Evolutionary conservation across 2,113 vertebrate species (phyloP).

Genomic region (Erpornis zantholeuca): DNA sequence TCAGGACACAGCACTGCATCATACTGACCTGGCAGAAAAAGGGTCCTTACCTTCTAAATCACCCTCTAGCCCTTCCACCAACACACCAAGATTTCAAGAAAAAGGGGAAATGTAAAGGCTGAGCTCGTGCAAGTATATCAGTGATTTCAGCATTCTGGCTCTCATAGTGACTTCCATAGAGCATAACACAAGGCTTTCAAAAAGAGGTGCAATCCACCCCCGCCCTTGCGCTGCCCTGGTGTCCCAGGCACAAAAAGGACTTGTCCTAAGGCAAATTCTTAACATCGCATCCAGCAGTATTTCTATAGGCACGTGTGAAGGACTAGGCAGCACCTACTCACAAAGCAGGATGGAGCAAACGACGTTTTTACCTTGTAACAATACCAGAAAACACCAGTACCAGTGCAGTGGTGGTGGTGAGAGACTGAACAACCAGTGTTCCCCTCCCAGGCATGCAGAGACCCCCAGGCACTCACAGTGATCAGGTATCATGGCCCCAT

Average conservation of each 20-base stretch:
- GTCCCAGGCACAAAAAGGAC: not conserved
- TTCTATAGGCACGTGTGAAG: accelerated
- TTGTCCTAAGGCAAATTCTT: not conserved
- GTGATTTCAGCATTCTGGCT: not conserved
- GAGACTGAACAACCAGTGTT: not conserved
- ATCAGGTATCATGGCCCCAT: not conserved
- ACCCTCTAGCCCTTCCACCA: not conserved
- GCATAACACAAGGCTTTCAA: not conserved
- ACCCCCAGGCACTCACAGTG: not conserved
- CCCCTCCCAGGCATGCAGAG: not conserved
- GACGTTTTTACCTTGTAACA: not conserved
- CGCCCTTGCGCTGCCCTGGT: not conserved
- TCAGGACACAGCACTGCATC: not conserved
- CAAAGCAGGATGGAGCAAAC: not conserved
- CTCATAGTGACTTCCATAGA: not conserved
- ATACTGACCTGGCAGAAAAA: not conserved
- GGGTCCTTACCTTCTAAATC: not conserved
- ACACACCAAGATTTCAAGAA: not conserved
- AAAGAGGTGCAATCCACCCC: not conserved
- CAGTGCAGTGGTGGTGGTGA: not conserved
- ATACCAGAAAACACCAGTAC: not conserved
- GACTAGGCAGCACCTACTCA: not conserved
- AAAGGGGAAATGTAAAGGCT: not conserved
- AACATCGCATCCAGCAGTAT: not conserved
- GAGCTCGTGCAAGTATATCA: not conserved